These are phyloP conservation scores for Chloebia gouldiae DNA, from an alignment of 2,113 vertebrate genomes.

Conservation along the genomic window DNA sequence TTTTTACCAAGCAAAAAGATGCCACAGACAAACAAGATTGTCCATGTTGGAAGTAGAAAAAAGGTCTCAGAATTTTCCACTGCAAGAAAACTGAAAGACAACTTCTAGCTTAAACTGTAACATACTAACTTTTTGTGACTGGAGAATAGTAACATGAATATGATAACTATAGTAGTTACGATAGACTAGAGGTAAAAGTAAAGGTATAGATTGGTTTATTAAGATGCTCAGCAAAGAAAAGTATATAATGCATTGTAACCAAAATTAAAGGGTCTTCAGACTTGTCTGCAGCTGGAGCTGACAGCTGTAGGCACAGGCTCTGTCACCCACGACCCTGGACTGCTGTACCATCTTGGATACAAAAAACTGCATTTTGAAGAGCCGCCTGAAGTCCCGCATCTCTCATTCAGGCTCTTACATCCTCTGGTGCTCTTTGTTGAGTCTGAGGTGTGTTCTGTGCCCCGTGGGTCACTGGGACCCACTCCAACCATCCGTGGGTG, in stretches of 20 bases:
- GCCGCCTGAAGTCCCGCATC: neutral
- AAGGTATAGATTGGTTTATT: neutral
- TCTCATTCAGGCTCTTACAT: neutral
- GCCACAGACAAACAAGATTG: neutral
- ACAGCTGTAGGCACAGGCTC: neutral
- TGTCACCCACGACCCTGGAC: neutral
- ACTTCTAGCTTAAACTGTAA: neutral
- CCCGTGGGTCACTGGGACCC: rapidly evolving
- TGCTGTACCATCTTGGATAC: neutral
- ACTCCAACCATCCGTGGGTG: neutral
- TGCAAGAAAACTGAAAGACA: neutral
- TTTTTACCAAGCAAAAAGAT: neutral
- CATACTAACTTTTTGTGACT: neutral
- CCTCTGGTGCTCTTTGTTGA: neutral
- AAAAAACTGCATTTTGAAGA: neutral
- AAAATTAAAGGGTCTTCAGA: neutral
- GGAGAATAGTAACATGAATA: neutral
- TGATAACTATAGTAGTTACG: neutral
- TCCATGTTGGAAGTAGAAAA: neutral
- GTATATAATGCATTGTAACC: neutral
- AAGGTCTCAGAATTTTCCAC: neutral
- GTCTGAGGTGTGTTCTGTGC: neutral
- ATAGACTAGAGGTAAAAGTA: neutral
- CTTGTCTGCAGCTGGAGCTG: neutral
- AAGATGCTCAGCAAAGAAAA: neutral